These are phyloP conservation scores for Geopemphigus sp. DNA, from an alignment of 1,140 invertebrate genomes.

Conservation along the genomic window DNA sequence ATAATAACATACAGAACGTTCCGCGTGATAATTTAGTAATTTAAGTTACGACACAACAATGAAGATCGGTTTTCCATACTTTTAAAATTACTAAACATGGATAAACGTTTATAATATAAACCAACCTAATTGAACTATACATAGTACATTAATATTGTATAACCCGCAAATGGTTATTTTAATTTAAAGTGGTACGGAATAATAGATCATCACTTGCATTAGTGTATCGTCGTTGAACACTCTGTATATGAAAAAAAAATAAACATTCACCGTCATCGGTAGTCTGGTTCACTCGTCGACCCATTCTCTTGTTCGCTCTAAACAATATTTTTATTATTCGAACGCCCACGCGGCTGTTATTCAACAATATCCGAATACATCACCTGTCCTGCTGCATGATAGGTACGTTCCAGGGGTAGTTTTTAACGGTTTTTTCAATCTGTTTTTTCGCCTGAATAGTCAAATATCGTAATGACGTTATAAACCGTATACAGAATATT, in stretches of 20 bases:
- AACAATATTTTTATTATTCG: constrained; percentile 1
- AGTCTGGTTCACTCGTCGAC: not conserved
- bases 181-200: not conserved
- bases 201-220: not conserved
- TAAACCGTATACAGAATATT: too few species aligned
- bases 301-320: not conserved
- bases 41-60: too few species aligned
- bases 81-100: too few species aligned
- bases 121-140: too few species aligned
- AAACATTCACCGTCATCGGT: not conserved
- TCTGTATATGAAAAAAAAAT: not conserved
- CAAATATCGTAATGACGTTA: not conserved
- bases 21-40: too few species aligned
- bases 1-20: too few species aligned
- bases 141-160: too few species aligned
- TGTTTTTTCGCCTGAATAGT: not conserved
- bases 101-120: too few species aligned
- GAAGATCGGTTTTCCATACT: too few species aligned
- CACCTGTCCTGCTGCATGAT: not conserved
- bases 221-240: not conserved
- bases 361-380: not conserved
- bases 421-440: constrained; percentile 15
- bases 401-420: not conserved
- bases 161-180: not conserved
- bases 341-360: not conserved